Evolutionary conservation across 2,888 invertebrate genomes (phyloP).

Genomic region (Heliconius sara): DNA sequence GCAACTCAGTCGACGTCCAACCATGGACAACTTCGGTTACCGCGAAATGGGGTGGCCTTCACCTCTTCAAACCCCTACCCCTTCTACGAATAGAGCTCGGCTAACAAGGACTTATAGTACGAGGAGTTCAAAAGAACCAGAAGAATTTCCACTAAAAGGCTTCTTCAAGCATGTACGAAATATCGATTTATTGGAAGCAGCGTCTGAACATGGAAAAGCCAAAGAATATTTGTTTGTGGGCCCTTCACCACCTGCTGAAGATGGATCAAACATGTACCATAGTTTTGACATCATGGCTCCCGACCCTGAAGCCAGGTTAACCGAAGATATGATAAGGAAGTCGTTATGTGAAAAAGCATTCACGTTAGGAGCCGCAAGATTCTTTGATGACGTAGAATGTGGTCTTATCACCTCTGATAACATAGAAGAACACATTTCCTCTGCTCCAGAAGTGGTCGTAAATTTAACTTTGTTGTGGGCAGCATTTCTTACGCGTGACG

Average conservation of each 20-base stretch:
- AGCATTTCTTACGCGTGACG: conserved; percentile 88
- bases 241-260: conserved; percentile 91
- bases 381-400: conserved; percentile 90
- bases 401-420: conserved; percentile 86
- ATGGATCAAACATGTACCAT: conserved; percentile 90
- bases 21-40: conserved; percentile 87
- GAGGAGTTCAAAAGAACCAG: conserved; percentile 64
- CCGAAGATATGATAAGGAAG: conserved; percentile 87
- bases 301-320: conserved; percentile 87
- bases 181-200: conserved; percentile 85
- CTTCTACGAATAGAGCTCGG: conserved; percentile 64
- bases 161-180: conserved; percentile 68
- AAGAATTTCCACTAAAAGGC: conserved; percentile 84
- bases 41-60: conserved; percentile 83
- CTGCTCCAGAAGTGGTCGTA: conserved; percentile 87
- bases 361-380: conserved; percentile 85
- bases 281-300: conserved; percentile 88
- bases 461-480: conserved; percentile 89
- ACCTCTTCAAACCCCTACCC: conserved; percentile 66
- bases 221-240: conserved; percentile 91
- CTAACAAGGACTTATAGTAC: conserved; percentile 77
- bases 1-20: conserved; percentile 63
- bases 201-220: conserved; percentile 81
- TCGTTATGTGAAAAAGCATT: conserved; percentile 89
- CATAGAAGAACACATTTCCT: conserved; percentile 82